These are phyloP conservation scores for Anisognathus igniventris DNA, from an alignment of 2,797 vertebrate species.

Conservation along the genomic window DNA sequence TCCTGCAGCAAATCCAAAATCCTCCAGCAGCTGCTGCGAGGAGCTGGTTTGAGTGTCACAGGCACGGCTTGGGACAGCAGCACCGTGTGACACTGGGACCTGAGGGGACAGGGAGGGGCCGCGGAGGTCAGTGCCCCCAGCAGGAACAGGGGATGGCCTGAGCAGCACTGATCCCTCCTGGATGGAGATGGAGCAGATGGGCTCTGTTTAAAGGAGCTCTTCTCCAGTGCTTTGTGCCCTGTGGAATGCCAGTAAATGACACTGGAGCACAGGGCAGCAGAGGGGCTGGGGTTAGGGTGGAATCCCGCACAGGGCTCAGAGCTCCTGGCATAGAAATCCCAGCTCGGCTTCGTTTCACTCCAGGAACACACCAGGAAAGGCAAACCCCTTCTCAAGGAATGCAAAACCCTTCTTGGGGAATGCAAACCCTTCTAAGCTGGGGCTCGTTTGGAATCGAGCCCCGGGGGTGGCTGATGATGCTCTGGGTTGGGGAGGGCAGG, in stretches of 20 bases:
- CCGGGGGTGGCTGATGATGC: neutral
- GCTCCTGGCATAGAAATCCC: neutral
- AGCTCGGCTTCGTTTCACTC: accelerated
- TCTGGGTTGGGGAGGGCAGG: neutral
- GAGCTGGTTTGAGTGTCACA: neutral
- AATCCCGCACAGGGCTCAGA: neutral
- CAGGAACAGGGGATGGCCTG: neutral
- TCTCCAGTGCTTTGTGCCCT: neutral
- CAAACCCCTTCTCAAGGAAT: neutral
- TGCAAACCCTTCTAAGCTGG: neutral
- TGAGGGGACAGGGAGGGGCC: neutral
- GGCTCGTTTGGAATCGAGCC: accelerated
- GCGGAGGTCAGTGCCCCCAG: neutral
- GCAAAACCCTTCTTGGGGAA: neutral
- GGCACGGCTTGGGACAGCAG: neutral
- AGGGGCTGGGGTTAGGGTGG: neutral
- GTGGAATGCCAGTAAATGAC: neutral
- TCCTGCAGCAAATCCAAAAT: neutral
- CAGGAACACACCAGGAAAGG: neutral
- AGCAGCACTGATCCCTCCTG: neutral
- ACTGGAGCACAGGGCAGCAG: neutral
- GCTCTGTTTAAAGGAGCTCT: neutral
- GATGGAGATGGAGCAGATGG: neutral
- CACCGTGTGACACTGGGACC: neutral
- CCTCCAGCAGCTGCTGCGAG: neutral